Evolutionary conservation across 2,113 vertebrate genomes (phyloP), one percentile per base, ranked within the genome.

Genomic region (Lepidothrix coronata): DNA sequence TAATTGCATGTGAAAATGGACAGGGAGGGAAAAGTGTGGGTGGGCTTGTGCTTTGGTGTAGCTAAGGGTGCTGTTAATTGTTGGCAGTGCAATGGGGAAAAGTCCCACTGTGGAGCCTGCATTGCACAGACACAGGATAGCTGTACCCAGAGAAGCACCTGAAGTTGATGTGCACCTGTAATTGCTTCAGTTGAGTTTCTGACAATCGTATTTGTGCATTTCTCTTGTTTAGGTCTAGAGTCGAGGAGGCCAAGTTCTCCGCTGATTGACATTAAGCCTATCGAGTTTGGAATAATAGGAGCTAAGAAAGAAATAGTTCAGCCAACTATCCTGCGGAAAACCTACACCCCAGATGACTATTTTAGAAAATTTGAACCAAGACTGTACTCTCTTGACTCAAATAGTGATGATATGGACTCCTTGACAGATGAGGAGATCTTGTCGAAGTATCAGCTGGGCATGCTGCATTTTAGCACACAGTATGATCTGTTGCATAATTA

Each of bases 391-490:
- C 97, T 98, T 2, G 98, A 99, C 89, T 97, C 98, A 0, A 97
- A 96, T 15, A 96, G 97, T 0, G 98, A 99, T 7, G 99, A 99
- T 8, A 93, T 98, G 96, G 99, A 99, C 96, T 98, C 98, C 30
- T 91, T 99, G 97, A 99, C 98, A 0, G 99, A 99, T 8, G 98
- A 99, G 89, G 99, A 99, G 97, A 98, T 99, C 83, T 93, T 98
- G 77, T 98, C 97, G 4, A 98, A 98, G 92, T 99, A 99, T 93
- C 98, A 99, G 92, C 97, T 99, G 94, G 99, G 99, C 93, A 99
- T 98, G 98, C 98, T 99, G 86, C 99, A 99, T 93, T 99, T 99
- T 85, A 99, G 99, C 97, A 98, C 98, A 1, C 99, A 99, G 96
- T 99, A 99, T 1, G 99, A 99, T 65, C 98, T 99, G 58, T n/a